These are phyloP conservation scores for Mesoclemmys tuberculata DNA, from an alignment of 2,113 vertebrate species.

Conservation along the genomic window DNA sequence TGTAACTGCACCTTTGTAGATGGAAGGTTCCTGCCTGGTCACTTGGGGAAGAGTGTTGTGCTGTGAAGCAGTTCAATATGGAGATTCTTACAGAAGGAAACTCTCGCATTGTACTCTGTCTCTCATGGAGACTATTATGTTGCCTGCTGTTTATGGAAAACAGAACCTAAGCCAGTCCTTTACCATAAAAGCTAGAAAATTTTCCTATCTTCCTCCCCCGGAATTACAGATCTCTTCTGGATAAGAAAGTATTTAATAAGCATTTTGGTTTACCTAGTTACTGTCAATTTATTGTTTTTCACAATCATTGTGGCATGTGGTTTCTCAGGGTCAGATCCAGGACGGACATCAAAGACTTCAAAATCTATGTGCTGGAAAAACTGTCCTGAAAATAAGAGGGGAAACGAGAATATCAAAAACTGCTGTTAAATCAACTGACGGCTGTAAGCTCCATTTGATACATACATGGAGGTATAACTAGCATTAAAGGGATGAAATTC, in stretches of 20 bases:
- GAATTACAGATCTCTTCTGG: not conserved
- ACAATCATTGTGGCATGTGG: slow-evolving; percentile 88
- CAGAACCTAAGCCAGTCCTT: not conserved
- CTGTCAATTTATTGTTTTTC: slow-evolving; percentile 83
- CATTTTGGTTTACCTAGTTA: slow-evolving; percentile 83
- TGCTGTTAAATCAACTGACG: not conserved
- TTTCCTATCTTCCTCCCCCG: not conserved
- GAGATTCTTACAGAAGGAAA: not conserved
- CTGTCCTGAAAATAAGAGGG: slow-evolving; percentile 82
- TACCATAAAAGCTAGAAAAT: not conserved
- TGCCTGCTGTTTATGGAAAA: not conserved
- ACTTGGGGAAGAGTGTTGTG: not conserved
- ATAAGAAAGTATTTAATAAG: not conserved
- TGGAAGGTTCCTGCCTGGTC: not conserved
- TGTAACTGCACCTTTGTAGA: not conserved
- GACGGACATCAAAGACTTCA: slow-evolving; percentile 81
- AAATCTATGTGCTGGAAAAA: slow-evolving; percentile 88
- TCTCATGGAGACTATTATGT: not conserved
- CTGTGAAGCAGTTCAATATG: not conserved
- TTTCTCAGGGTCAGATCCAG: slow-evolving; percentile 82
- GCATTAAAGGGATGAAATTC: too few relatives aligned
- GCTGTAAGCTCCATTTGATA: not conserved
- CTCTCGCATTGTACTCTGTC: not conserved
- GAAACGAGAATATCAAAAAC: not conserved
- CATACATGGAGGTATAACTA: not conserved